Conservation (phyloP, 2,113 vertebrate species). For the Neotragus moschatus region DNA sequence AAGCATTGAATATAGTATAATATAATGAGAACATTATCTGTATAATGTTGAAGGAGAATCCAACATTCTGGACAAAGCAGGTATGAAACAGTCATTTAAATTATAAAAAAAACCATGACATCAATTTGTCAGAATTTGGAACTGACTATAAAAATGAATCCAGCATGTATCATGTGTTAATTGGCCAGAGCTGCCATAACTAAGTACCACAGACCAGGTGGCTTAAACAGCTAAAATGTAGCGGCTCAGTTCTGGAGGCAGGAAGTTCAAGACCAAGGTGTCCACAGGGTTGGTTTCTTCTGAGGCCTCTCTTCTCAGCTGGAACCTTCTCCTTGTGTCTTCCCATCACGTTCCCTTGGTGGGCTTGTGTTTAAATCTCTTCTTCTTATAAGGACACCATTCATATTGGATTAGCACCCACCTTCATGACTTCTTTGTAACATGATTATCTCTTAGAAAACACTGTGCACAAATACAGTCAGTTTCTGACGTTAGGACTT, state of each 20-base stretch:
- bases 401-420: rapidly evolving
- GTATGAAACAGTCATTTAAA: neutral
- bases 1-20: neutral
- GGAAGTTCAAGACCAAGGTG: neutral
- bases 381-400: neutral
- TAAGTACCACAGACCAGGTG: rapidly evolving
- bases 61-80: neutral
- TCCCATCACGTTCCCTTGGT: rapidly evolving
- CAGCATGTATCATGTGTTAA: rapidly evolving
- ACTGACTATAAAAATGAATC: neutral
- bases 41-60: neutral
- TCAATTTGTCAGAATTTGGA: neutral
- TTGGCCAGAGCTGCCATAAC: neutral
- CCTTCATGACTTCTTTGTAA: neutral
- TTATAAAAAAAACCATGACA: neutral
- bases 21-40: neutral
- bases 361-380: rapidly evolving
- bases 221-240: neutral
- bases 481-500: neutral
- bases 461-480: neutral
- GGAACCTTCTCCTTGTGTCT: neutral
- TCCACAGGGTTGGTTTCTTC: rapidly evolving
- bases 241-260: neutral
- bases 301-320: neutral
- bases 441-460: neutral